A percentile compares a stretch with the other conserved stretches of the same genome.
Evolutionary conservation across 2,797 vertebrate genomes (phyloP).

Genomic region (Tokudaia tokunoshimensis): DNA sequence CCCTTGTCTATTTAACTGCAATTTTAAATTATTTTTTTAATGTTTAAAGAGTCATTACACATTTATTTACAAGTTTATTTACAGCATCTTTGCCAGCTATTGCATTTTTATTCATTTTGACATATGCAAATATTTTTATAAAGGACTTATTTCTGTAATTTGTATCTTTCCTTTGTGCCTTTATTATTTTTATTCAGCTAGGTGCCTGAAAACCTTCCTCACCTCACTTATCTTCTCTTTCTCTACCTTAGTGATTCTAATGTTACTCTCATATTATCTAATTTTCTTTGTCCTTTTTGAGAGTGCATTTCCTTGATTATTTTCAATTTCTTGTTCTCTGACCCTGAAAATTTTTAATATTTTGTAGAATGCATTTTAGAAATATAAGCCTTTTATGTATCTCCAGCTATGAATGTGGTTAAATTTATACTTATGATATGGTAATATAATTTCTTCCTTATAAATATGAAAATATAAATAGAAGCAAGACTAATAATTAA

Average conservation of each 20-base stretch:
- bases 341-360: background rate
- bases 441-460: background rate
- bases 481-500: background rate
- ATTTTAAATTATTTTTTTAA: background rate
- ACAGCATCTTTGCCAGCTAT: background rate
- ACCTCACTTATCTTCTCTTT: background rate
- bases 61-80: background rate
- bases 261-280: background rate
- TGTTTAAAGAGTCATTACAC: background rate
- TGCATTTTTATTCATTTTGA: background rate
- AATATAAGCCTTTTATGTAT: background rate
- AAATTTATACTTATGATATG: background rate
- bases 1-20: conserved; percentile 35
- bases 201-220: accelerated
- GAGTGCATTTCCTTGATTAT: background rate
- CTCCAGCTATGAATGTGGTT: background rate
- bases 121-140: background rate
- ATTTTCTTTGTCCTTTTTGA: background rate
- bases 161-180: background rate
- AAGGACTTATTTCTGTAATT: background rate
- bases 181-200: background rate
- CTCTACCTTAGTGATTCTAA: background rate
- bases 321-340: background rate
- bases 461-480: background rate
- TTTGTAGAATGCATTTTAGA: background rate